Percentiles rank a stretch among this genome's conserved stretches.
Evolutionary conservation across 2,113 vertebrate species (phyloP).

Genomic region (Ciconia boyciana): DNA sequence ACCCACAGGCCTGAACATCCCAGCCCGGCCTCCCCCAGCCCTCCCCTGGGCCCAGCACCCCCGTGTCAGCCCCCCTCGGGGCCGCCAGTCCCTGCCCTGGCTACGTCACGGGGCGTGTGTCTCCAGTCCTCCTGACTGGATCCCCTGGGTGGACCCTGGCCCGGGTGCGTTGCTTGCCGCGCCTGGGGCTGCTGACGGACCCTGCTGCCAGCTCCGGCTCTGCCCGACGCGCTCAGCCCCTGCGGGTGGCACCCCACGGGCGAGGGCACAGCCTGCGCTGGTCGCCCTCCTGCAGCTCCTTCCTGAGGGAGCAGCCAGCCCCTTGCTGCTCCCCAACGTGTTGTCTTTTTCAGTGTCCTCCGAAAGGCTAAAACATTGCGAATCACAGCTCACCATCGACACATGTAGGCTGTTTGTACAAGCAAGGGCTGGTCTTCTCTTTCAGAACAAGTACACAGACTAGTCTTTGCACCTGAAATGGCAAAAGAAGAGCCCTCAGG

Average conservation of each 20-base stretch:
- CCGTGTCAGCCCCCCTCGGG: not conserved
- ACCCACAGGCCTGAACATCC: too few relatives aligned
- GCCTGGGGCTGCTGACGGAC: accelerated
- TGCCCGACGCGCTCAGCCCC: accelerated
- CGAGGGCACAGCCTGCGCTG: accelerated
- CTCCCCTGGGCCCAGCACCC: not conserved
- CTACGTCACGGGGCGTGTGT: accelerated
- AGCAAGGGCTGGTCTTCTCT: not conserved
- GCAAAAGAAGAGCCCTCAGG: not conserved
- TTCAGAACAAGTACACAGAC: not conserved
- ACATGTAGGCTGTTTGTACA: not conserved
- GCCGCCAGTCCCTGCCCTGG: not conserved
- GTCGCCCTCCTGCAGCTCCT: not conserved
- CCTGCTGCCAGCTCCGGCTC: not conserved
- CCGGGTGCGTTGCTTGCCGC: accelerated
- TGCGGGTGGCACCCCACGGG: accelerated
- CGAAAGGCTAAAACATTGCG: not conserved
- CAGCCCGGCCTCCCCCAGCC: not conserved
- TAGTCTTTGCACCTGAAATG: not conserved
- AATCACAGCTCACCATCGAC: not conserved
- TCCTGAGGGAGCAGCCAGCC: not conserved
- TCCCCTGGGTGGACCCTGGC: not conserved
- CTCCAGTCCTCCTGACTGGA: not conserved
- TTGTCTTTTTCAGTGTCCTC: not conserved
- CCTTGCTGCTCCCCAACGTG: accelerated